These are phyloP conservation scores for Malurus melanocephalus DNA, from an alignment of 2,113 vertebrate species.

Conservation along the genomic window DNA sequence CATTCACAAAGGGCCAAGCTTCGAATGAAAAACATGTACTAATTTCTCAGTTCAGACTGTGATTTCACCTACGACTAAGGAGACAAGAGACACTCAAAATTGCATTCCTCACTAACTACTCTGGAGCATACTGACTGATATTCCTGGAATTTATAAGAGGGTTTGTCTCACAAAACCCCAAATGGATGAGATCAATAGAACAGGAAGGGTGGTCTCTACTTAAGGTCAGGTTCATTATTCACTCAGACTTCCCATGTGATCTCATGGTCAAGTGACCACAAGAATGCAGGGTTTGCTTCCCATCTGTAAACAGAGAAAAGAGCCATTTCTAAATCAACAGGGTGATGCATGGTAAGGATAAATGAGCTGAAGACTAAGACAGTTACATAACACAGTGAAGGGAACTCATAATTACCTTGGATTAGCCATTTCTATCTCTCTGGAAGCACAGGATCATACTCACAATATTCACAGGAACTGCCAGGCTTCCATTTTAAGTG, in stretches of 20 bases:
- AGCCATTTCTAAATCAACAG: neutral
- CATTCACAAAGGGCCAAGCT: neutral
- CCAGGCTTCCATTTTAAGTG: neutral
- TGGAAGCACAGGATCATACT: neutral
- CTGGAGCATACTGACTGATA: neutral
- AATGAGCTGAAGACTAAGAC: neutral
- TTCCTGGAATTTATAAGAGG: neutral
- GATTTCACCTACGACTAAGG: neutral
- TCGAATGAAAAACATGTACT: neutral
- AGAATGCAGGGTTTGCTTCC: slow-evolving; percentile 7
- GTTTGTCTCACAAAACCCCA: neutral
- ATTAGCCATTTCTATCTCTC: neutral
- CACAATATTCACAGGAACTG: neutral
- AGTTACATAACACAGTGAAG: neutral
- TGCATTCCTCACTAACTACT: neutral
- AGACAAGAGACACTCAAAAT: neutral
- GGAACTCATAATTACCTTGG: neutral
- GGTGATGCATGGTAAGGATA: neutral
- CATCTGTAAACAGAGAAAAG: slow-evolving; percentile 12
- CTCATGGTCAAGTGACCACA: slow-evolving; percentile 7
- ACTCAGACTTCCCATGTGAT: slow-evolving; percentile 3
- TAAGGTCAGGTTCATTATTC: neutral
- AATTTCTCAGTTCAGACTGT: neutral
- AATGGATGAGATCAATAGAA: neutral
- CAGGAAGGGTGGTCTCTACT: slow-evolving; percentile 3